Percentiles rank a stretch among this genome's conserved stretches.
phyloP scores from a whole-genome alignment of 2,797 vertebrate species.

The Coracias cyanogaster region DNA sequence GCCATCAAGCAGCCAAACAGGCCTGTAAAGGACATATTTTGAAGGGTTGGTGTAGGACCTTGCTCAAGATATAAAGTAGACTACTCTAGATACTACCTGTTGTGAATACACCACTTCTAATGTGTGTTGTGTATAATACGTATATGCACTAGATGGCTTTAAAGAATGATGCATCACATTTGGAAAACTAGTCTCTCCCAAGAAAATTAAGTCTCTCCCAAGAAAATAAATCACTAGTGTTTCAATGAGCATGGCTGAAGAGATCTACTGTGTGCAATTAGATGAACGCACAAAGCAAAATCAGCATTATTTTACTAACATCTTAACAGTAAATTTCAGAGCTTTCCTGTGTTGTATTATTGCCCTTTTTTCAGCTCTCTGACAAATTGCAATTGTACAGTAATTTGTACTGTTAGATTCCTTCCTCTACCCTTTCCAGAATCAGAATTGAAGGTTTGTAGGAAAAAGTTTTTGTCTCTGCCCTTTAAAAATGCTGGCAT shows the following conservation, averaged over 20 bases:
- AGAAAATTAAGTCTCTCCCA: too few species aligned
- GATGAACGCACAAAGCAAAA: neutral
- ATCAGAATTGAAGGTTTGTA: slow-evolving; percentile 9
- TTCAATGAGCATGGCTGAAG: neutral
- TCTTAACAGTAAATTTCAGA: neutral
- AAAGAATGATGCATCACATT: neutral
- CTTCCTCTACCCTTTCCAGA: neutral
- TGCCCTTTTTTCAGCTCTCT: neutral
- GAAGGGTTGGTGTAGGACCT: neutral
- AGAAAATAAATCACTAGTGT: neutral
- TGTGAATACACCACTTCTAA: neutral
- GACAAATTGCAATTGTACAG: neutral
- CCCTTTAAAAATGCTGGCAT: slow-evolving; percentile 21
- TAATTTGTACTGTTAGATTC: neutral
- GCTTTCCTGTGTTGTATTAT: neutral
- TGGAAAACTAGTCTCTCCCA: neutral
- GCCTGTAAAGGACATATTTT: neutral
- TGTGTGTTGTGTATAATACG: neutral
- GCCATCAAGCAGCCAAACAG: neutral
- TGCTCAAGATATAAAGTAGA: neutral
- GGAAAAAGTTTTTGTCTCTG: slow-evolving; percentile 6
- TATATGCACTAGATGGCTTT: neutral
- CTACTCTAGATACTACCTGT: neutral
- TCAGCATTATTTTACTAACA: neutral
- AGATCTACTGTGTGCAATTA: neutral